Evolutionary conservation across 1,140 invertebrate species (phyloP).

Genomic region (Hestina assimilis): DNA sequence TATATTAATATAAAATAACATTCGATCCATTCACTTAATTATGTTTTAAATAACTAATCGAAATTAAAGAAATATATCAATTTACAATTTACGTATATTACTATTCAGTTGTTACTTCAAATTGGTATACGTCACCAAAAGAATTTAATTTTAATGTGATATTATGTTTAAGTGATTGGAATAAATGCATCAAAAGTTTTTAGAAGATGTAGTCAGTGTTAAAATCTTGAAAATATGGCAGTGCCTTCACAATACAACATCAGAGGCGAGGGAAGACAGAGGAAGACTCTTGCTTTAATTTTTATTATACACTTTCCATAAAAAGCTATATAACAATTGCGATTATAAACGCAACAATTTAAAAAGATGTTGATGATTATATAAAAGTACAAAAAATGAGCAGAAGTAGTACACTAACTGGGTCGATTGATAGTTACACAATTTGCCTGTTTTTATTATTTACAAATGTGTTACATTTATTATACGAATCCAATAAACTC

Average conservation of each 20-base stretch:
- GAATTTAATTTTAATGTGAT: neutral
- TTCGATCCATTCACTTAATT: conserved; percentile 40
- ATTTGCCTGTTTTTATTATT: conserved; percentile 42
- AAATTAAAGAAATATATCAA: conserved; percentile 1
- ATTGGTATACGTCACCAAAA: neutral
- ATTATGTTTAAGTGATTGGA: conserved; percentile 31
- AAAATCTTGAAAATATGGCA: conserved; percentile 38
- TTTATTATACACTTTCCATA: conserved; percentile 29
- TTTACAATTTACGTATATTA: neutral
- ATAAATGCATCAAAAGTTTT: conserved; percentile 21
- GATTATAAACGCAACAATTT: conserved; percentile 27
- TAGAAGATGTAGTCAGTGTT: conserved; percentile 19
- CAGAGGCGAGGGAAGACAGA: conserved; percentile 55
- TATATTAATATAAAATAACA: conserved; percentile 39
- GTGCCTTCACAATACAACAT: conserved; percentile 32
- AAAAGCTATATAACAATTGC: conserved; percentile 29
- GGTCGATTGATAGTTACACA: conserved; percentile 47
- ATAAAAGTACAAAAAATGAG: conserved; percentile 75
- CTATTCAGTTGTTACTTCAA: neutral
- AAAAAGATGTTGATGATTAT: conserved; percentile 37
- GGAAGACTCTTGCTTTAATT: conserved; percentile 60
- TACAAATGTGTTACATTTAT: conserved; percentile 41
- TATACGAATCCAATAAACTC: conserved; percentile 30
- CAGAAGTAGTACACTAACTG: conserved; percentile 43
- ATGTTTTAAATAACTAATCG: neutral